Conservation (phyloP, 1,140 invertebrate species). For the Leptinotarsa texana region DNA sequence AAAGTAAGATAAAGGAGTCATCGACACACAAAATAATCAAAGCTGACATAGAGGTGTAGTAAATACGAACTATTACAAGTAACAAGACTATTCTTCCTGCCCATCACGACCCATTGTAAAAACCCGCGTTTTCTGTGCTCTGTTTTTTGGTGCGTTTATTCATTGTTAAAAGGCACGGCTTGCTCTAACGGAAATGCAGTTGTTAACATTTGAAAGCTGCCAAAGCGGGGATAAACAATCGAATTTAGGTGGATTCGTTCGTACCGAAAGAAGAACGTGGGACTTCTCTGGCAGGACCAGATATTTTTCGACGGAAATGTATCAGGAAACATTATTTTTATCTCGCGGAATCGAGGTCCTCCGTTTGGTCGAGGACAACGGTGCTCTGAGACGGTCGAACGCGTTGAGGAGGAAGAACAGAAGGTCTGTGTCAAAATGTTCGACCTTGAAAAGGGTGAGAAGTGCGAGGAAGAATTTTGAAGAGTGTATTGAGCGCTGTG, state of each 20-base stretch:
- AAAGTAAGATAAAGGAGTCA: constrained; percentile 6
- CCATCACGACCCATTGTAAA: background rate
- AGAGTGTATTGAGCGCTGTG: constrained; percentile 34
- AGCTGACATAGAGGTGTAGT: background rate
- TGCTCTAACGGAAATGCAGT: constrained; percentile 22
- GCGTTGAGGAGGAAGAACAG: constrained; percentile 35
- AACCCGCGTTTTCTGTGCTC: constrained; percentile 8
- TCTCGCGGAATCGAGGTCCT: constrained; percentile 19
- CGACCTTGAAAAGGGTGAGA: constrained; percentile 24
- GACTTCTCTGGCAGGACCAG: background rate
- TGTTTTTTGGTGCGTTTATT: constrained; percentile 5
- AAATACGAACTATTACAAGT: background rate
- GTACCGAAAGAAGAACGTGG: background rate
- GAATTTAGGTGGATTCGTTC: background rate
- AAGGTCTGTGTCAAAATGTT: constrained; percentile 12
- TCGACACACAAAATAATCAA: background rate
- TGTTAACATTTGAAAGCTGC: constrained; percentile 9
- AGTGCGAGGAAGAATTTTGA: constrained; percentile 35
- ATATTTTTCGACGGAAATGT: constrained; percentile 21
- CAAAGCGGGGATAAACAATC: background rate
- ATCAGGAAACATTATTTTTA: constrained; percentile 27
- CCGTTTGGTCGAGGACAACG: constrained; percentile 12
- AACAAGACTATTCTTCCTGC: constrained; percentile 25
- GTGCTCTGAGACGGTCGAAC: constrained; percentile 40
- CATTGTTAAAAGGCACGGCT: constrained; percentile 19